Evolutionary conservation across 2,113 vertebrate genomes (phyloP).

Genomic region (Xiphias gladius): DNA sequence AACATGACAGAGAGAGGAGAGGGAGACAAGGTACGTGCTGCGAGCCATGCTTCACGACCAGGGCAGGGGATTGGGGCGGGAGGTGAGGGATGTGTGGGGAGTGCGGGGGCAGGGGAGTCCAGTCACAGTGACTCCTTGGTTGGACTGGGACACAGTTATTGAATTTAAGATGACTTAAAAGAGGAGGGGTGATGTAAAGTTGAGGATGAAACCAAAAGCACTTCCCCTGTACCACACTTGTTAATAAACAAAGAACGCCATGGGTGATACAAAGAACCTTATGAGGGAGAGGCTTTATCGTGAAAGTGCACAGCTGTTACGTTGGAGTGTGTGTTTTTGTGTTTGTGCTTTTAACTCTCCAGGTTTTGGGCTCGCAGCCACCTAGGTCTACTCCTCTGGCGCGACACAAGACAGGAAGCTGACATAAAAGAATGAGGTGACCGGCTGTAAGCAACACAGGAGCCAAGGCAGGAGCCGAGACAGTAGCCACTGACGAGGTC

Average conservation of each 20-base stretch:
- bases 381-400: slow-evolving; percentile 77
- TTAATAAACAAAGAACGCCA: slow-evolving; percentile 58
- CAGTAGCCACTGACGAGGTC: slow-evolving; percentile 59
- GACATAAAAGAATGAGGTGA: slow-evolving; percentile 83
- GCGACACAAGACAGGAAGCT: slow-evolving; percentile 86
- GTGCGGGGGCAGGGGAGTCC: slow-evolving; percentile 72
- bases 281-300: slow-evolving; percentile 2
- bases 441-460: slow-evolving; percentile 62
- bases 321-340: neutral
- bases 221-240: slow-evolving; percentile 21
- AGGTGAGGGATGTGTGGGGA: slow-evolving; percentile 65
- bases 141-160: slow-evolving; percentile 46
- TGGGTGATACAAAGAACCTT: slow-evolving; percentile 24
- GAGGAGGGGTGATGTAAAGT: slow-evolving; percentile 30
- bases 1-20: slow-evolving; percentile 75
- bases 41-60: slow-evolving; percentile 78
- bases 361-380: slow-evolving; percentile 77
- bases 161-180: slow-evolving; percentile 58
- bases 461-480: slow-evolving; percentile 73
- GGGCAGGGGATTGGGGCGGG: slow-evolving; percentile 67
- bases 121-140: slow-evolving; percentile 82
- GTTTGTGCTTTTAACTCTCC: slow-evolving; percentile 50
- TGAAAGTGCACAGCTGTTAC: slow-evolving; percentile 44
- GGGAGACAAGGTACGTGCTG: slow-evolving; percentile 85
- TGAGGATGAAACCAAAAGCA: slow-evolving; percentile 44